phyloP scores from a whole-genome alignment of 1,140 invertebrate genomes.

The Nixonia krombeini region DNA sequence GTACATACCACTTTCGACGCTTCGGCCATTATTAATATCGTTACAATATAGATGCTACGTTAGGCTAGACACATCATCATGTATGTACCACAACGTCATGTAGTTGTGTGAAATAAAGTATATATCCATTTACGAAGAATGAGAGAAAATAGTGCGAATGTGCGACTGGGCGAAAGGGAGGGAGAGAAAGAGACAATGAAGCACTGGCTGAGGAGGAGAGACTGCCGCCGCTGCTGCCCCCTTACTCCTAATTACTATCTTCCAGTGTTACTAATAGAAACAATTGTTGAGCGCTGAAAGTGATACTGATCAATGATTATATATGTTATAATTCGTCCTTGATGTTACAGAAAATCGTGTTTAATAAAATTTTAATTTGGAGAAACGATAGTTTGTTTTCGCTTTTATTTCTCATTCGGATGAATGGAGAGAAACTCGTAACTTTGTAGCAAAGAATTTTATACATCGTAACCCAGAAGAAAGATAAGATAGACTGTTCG shows the following conservation, averaged over 20 bases:
- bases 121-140: slow-evolving; percentile 21
- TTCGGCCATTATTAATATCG: slow-evolving; percentile 51
- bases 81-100: slow-evolving; percentile 52
- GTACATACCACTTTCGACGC: slow-evolving; percentile 62
- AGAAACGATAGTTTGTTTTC: slow-evolving; percentile 52
- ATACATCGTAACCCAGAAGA: too few relatives aligned
- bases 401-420: slow-evolving; percentile 2
- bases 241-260: slow-evolving; percentile 58
- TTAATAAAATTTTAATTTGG: slow-evolving; percentile 73
- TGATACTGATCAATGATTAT: slow-evolving; percentile 70
- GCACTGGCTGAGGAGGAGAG: slow-evolving; percentile 39
- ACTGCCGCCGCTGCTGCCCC: slow-evolving; percentile 43
- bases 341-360: slow-evolving; percentile 72
- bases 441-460: too few relatives aligned
- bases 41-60: slow-evolving; percentile 54
- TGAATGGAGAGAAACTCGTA: too few relatives aligned
- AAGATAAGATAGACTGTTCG: too few relatives aligned
- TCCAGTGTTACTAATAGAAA: slow-evolving; percentile 68
- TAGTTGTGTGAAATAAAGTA: slow-evolving; percentile 49
- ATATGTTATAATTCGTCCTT: slow-evolving; percentile 71
- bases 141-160: slow-evolving; percentile 25
- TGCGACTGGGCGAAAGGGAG: slow-evolving; percentile 35
- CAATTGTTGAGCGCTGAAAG: slow-evolving; percentile 69
- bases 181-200: slow-evolving; percentile 21
- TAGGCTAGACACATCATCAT: slow-evolving; percentile 48